Conservation (phyloP, 2,888 invertebrate species). For the Cerceris rybyensis region DNA sequence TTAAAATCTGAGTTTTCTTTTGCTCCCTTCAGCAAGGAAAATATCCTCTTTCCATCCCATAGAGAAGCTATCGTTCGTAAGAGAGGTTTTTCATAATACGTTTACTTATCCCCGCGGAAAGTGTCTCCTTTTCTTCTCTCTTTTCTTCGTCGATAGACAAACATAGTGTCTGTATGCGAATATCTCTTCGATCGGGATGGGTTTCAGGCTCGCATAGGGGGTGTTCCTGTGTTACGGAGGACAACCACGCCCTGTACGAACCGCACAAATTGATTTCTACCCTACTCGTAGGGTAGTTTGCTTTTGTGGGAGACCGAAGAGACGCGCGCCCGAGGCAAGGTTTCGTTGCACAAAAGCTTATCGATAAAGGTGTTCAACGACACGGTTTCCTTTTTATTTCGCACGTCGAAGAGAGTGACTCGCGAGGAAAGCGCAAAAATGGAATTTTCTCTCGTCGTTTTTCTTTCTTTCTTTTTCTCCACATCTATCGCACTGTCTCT, state of each 20-base stretch:
- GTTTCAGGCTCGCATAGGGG: background rate
- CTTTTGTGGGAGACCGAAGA: slow-evolving; percentile 14
- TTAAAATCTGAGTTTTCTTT: no score
- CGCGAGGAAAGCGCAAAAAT: no score
- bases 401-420: background rate
- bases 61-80: background rate
- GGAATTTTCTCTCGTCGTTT: no score
- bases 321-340: slow-evolving; percentile 1
- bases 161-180: slow-evolving; percentile 4
- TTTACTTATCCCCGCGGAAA: background rate
- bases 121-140: background rate
- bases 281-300: slow-evolving; percentile 18
- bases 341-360: slow-evolving; percentile 11
- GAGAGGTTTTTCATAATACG: slow-evolving; percentile 7
- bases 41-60: no score
- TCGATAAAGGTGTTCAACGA: slow-evolving; percentile 9
- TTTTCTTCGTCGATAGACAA: slow-evolving; percentile 6
- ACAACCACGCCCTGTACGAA: slow-evolving; percentile 43
- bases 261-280: slow-evolving; percentile 43
- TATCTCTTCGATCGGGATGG: background rate
- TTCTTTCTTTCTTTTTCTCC: no score
- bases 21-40: no score
- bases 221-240: background rate
- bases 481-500: slow-evolving; percentile 4
- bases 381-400: slow-evolving; percentile 4